Evolutionary conservation across 2,888 invertebrate genomes (phyloP), one percentile per base, ranked within the genome.

Genomic region (Watsonalla cultraria): DNA sequence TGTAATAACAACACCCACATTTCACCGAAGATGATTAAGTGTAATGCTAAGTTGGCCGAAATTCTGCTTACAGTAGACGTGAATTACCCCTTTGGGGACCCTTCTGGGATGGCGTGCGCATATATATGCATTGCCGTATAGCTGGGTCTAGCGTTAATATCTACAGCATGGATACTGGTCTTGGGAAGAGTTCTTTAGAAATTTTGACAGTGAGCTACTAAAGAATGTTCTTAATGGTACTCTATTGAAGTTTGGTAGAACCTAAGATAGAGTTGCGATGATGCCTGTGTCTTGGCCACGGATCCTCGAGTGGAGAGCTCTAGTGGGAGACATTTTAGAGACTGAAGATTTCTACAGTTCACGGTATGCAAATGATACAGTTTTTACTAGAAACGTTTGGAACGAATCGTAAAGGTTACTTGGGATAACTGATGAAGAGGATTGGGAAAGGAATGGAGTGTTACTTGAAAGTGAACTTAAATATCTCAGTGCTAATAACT

Each of bases 111-210:
- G n/a, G n/a, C n/a, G n/a, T n/a, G n/a, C n/a, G n/a, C n/a, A n/a
- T n/a, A n/a, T n/a, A n/a, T n/a, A n/a, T n/a, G n/a, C n/a, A n/a
- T 6, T 78, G 69, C 49, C 66, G 79, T 51, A 69, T 78, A 2
- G 61, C 52, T 51, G 77, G 72, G 0, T 75, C 93, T 35, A 93
- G 93, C 9, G 94, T 96, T 0, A 95, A 93, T 0, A 94, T 93
- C 0, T 96, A 96, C 77, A 96, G 95, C 65, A 90, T 97, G 69
- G 97, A 97, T 86, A 97, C 97, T 0, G 97, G 97, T 7, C 91
- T 96, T 82, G 94, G 95, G 49, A 94, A 94, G 94, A 94, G 35
- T 96, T 96, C 53, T 96, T 96, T 92, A 92, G 95, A 51, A 94
- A 82, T 57, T 69, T 66, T 2, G 70, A 76, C 0, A 74, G 63